A percentile compares a stretch with the other conserved stretches of the same genome.
phyloP scores from a whole-genome alignment of 2,888 invertebrate species.

The Scaptomyza caliginosa region DNA sequence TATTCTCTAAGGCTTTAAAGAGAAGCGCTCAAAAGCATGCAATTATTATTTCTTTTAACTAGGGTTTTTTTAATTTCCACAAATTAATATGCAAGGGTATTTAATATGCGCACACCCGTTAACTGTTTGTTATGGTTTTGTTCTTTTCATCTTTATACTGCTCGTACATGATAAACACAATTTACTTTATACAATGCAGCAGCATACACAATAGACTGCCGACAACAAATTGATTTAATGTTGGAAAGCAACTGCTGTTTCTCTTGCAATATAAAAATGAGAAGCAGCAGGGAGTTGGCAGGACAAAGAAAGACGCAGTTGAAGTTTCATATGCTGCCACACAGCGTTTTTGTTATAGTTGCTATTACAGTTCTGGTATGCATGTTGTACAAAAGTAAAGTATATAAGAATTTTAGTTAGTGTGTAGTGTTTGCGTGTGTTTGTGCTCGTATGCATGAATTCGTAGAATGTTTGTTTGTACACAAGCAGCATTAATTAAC shows the following conservation, averaged over 20 bases:
- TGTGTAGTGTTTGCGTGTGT: neutral
- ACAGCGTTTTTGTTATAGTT: conserved; percentile 27
- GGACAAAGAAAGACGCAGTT: conserved; percentile 14
- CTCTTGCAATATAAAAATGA: neutral
- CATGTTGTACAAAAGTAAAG: conserved; percentile 13
- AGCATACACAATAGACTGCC: conserved; percentile 46
- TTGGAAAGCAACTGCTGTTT: conserved; percentile 5
- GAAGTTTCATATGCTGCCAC: conserved; percentile 36
- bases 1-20: too few species aligned
- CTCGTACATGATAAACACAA: conserved; percentile 43
- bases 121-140: neutral
- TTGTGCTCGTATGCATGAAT: neutral
- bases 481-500: conserved; percentile 53
- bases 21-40: too few species aligned
- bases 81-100: conserved; percentile 16
- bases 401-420: conserved; percentile 4
- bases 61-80: too few species aligned
- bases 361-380: conserved; percentile 22
- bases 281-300: conserved; percentile 12
- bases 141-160: conserved; percentile 1
- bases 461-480: neutral
- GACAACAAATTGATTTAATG: conserved; percentile 50
- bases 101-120: neutral
- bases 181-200: conserved; percentile 47
- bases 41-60: too few species aligned